Percentiles rank a stretch among this genome's conserved stretches.
Evolutionary conservation across 2,888 invertebrate species (phyloP).

Genomic region (Rapana venosa): DNA sequence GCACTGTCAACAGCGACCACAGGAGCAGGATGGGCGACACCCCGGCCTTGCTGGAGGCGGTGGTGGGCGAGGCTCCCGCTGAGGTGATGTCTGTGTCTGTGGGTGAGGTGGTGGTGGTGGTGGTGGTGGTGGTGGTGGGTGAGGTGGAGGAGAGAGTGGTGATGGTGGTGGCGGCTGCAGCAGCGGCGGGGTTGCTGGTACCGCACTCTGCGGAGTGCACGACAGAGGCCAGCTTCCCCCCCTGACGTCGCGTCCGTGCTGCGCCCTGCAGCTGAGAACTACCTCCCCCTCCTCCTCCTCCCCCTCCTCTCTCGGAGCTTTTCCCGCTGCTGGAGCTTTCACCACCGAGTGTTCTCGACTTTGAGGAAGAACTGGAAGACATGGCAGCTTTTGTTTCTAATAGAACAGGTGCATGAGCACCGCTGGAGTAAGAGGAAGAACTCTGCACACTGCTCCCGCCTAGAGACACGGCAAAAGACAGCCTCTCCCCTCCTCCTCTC

Average conservation of each 20-base stretch:
- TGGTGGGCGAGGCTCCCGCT: background rate
- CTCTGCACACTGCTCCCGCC: constrained; percentile 8
- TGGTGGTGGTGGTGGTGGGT: background rate
- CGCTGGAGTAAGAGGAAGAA: constrained; percentile 18
- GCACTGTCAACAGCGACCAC: constrained; percentile 77
- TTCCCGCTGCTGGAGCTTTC: background rate
- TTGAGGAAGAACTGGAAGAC: background rate
- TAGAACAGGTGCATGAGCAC: background rate
- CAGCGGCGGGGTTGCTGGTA: background rate
- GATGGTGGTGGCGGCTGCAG: background rate
- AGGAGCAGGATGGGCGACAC: constrained; percentile 57
- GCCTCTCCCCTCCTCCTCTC: background rate
- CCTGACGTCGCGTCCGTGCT: background rate
- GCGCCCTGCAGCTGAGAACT: background rate
- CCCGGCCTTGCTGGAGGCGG: background rate
- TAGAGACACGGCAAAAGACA: constrained; percentile 4
- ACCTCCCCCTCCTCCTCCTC: background rate
- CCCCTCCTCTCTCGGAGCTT: background rate
- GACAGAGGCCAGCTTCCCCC: constrained; percentile 28
- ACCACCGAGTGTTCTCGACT: background rate
- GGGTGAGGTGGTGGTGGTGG: constrained; percentile 22
- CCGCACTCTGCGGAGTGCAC: background rate
- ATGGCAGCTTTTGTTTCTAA: background rate
- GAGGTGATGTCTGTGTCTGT: constrained; percentile 10
- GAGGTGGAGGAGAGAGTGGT: constrained; percentile 20